Evolutionary conservation across 37 sponge, comb jelly and placozoan species (phyloP).

Genomic region (Spongilla lacustris): DNA sequence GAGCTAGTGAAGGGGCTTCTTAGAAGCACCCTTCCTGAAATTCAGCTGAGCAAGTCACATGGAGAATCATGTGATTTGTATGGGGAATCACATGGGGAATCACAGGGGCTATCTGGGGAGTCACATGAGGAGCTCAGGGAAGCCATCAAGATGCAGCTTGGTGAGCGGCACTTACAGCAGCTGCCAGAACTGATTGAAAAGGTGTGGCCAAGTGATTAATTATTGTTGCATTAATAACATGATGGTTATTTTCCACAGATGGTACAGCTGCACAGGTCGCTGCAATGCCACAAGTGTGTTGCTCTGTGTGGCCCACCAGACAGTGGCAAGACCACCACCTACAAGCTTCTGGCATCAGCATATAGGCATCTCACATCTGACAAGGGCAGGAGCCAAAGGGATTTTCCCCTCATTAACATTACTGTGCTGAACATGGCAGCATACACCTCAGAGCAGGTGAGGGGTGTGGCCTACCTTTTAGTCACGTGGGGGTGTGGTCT

Average conservation of each 20-base stretch:
- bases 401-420: constrained; percentile 38
- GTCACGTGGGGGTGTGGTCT: background rate
- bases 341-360: constrained; percentile 46
- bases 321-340: constrained; percentile 67
- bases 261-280: constrained; percentile 52
- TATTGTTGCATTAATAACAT: background rate
- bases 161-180: constrained; percentile 50
- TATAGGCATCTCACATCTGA: constrained; percentile 17
- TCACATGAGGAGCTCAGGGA: constrained; percentile 22
- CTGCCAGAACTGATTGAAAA: constrained; percentile 55
- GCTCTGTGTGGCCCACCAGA: constrained; percentile 43
- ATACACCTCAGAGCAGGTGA: constrained; percentile 62
- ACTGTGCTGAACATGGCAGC: constrained; percentile 47
- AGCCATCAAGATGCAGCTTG: constrained; percentile 55
- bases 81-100: background rate
- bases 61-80: no score
- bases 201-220: constrained; percentile 47
- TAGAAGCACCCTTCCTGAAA: background rate
- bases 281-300: constrained; percentile 23
- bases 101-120: background rate
- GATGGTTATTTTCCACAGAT: constrained; percentile 24
- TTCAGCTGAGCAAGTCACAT: background rate
- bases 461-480: background rate
- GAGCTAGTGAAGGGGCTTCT: background rate
- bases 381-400: background rate